phyloP scores from a whole-genome alignment of 2,113 vertebrate species.

The Brienomyrus longianalis region DNA sequence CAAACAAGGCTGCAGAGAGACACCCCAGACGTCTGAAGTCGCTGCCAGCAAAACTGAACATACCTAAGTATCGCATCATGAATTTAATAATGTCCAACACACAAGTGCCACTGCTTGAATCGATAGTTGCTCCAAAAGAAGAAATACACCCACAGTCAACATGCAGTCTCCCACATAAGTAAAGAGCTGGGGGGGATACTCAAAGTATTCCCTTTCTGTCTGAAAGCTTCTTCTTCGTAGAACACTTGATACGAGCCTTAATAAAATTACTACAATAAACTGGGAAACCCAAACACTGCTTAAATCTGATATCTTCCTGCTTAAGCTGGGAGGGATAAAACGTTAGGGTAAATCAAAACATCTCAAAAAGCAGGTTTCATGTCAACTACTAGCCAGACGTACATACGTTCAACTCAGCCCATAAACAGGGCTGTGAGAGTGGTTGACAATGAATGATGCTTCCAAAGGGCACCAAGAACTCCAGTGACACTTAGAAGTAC shows the following conservation, averaged over 20 bases:
- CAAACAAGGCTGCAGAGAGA: background rate
- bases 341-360: background rate
- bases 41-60: background rate
- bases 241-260: background rate
- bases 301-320: background rate
- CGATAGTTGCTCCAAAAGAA: background rate
- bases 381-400: background rate
- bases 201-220: background rate
- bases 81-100: background rate
- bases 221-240: background rate
- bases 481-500: background rate
- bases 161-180: background rate
- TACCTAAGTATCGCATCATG: background rate
- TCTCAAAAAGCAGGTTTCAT: background rate
- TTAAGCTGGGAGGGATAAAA: background rate
- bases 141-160: background rate
- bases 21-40: background rate
- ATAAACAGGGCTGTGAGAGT: background rate
- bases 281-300: background rate
- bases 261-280: background rate
- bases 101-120: background rate
- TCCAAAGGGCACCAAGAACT: background rate
- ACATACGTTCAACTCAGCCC: background rate
- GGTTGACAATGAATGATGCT: background rate
- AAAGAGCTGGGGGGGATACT: background rate